phyloP scores from a whole-genome alignment of 2,888 invertebrate species.

The Acrobasis suavella region DNA sequence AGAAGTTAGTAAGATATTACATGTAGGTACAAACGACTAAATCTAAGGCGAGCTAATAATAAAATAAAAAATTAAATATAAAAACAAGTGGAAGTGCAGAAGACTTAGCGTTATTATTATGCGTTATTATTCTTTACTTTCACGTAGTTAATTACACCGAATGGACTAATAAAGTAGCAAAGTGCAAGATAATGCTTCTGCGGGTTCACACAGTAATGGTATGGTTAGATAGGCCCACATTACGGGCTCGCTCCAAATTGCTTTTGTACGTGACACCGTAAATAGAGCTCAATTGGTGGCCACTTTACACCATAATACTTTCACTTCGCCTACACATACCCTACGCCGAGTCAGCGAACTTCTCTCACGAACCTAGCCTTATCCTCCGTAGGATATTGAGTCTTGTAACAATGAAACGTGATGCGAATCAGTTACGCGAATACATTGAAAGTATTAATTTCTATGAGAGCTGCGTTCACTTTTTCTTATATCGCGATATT shows the following conservation, averaged over 20 bases:
- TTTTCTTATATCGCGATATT: not conserved
- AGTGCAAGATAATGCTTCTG: constrained; percentile 27
- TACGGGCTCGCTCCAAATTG: constrained; percentile 47
- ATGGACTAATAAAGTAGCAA: constrained; percentile 14
- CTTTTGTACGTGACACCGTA: constrained; percentile 62
- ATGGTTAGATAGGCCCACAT: constrained; percentile 38
- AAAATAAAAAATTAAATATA: too few species aligned
- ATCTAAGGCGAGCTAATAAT: too few species aligned
- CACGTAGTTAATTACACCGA: not conserved
- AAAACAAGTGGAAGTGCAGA: too few species aligned
- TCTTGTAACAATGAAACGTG: constrained; percentile 16
- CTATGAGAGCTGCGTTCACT: constrained; percentile 11
- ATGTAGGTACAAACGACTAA: too few species aligned
- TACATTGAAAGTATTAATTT: constrained; percentile 16
- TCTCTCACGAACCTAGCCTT: constrained; percentile 29
- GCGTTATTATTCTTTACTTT: not conserved
- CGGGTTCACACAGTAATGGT: constrained; percentile 16
- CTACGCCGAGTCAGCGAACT: constrained; percentile 28
- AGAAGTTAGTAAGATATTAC: too few species aligned
- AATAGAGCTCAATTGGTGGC: constrained; percentile 49
- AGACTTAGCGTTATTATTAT: not conserved
- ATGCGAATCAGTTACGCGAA: constrained; percentile 12
- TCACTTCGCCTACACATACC: constrained; percentile 51
- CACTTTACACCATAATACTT: constrained; percentile 50
- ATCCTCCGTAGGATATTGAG: constrained; percentile 16